Evolutionary conservation across 2,888 invertebrate species (phyloP).

Genomic region (Drosophila meridiana): DNA sequence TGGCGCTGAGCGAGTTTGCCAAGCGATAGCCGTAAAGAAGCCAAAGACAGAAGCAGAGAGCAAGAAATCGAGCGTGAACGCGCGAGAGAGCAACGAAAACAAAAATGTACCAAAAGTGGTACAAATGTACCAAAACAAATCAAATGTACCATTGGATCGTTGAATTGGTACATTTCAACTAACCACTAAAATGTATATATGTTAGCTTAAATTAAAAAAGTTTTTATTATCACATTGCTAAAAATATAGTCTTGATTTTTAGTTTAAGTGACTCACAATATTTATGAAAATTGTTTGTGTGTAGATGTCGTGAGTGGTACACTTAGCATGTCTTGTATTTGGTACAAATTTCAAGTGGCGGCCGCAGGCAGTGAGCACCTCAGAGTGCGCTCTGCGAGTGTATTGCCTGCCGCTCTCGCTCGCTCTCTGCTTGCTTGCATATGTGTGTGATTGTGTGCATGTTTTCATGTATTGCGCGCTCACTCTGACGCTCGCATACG

Average conservation of each 20-base stretch:
- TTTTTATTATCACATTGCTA: no score
- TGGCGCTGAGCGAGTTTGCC: constrained; percentile 32
- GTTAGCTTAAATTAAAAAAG: background rate
- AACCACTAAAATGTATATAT: background rate
- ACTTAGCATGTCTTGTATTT: background rate
- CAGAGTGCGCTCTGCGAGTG: background rate
- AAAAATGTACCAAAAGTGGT: constrained; percentile 2
- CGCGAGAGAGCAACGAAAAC: no score
- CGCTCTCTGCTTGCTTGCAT: background rate
- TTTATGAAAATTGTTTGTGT: background rate
- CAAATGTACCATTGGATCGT: background rate
- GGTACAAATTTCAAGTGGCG: constrained; percentile 5
- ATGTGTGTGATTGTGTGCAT: background rate
- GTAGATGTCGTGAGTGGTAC: background rate
- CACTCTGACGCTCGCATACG: constrained; percentile 28
- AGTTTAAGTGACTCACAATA: background rate
- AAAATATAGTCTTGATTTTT: background rate
- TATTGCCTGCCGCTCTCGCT: background rate
- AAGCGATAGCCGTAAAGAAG: constrained; percentile 28
- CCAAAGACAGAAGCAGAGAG: constrained; percentile 7
- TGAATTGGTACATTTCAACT: background rate
- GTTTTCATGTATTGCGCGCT: constrained; percentile 7
- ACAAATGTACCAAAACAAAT: constrained; percentile 3
- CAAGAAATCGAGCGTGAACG: background rate
- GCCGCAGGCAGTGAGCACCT: constrained; percentile 4